Evolutionary conservation across 2,888 invertebrate species (phyloP).

Genomic region (Nebria salina): DNA sequence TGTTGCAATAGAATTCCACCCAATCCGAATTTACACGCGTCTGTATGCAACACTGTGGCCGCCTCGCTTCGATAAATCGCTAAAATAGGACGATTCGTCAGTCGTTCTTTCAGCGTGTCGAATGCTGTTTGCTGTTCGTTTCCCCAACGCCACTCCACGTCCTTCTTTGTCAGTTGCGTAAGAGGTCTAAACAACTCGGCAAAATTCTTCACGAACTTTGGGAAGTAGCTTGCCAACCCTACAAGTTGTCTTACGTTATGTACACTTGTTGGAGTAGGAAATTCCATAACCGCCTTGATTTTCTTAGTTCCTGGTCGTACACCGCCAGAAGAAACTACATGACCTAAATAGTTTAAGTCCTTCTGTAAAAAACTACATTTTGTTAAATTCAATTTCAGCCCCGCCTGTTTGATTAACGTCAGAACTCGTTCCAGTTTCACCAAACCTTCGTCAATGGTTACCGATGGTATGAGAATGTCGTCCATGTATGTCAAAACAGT

Average conservation of each 20-base stretch:
- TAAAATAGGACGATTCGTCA: conserved; percentile 47
- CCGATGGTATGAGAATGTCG: too few species aligned
- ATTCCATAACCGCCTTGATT: conserved; percentile 46
- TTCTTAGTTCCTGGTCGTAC: conserved; percentile 47
- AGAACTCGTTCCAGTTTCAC: background rate
- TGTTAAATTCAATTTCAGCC: conserved; percentile 44
- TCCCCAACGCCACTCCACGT: background rate
- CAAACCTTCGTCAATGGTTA: too few species aligned
- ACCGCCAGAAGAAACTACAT: conserved; percentile 41
- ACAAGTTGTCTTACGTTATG: too few species aligned
- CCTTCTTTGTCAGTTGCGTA: too few species aligned
- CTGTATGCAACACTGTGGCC: conserved; percentile 53
- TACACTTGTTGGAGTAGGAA: conserved; percentile 4
- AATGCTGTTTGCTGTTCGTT: conserved; percentile 27
- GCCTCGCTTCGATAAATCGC: background rate
- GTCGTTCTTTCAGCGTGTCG: conserved; percentile 35
- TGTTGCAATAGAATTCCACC: conserved; percentile 53
- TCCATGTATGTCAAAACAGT: too few species aligned
- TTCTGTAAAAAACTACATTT: conserved; percentile 48
- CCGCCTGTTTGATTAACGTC: conserved; percentile 22
- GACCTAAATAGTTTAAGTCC: background rate
- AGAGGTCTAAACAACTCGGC: too few species aligned
- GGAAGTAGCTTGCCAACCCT: too few species aligned
- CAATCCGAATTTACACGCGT: conserved; percentile 52
- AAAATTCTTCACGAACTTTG: too few species aligned